Evolutionary conservation across 2,888 invertebrate genomes (phyloP), one percentile per base, ranked within the genome.

Genomic region (Campopleginae sp.): DNA sequence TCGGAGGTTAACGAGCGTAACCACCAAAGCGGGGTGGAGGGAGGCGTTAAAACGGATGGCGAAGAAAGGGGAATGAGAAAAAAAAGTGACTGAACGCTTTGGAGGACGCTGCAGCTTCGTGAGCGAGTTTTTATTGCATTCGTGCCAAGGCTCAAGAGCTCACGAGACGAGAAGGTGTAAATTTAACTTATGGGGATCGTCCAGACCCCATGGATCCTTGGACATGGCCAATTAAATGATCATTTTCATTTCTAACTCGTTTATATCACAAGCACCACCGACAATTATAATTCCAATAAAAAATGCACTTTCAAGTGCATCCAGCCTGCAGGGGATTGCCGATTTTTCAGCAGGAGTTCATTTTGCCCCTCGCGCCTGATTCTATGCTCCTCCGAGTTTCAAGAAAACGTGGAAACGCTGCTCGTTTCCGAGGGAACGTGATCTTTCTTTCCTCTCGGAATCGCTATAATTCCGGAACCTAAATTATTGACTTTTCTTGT

Each of bases 81-180:
- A 65, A 61, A 38, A 19, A 54, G 14, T 31, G 38, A 54, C 44
- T 38, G 58, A 81, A 81, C 54, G 23, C 66, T 66, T 76, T 79
- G 58, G 75, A 70, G 76, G 48, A 42, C 19, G 31, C 38, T 33
- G 71, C 23, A 76, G 48, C 79, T 71, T 71, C 65, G 65, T n/a
- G 19, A n/a, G n/a, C n/a, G 54, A 77, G 31, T 76, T 85, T 82
- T 82, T 85, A 82, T 82, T 74, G 74, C 80, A 76, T 82, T 82
- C 85, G 80, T 77, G 80, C 72, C 82, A 72, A 46, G 82, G 76
- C 61, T 72, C 68, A 77, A 80, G 70, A 77, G 85, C 31, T 77
- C 65, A 8, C 33, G 58, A 75, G 66, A 65, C 46, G 38, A 42
- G 46, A n/a, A n/a, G 71, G 48, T 44, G 17, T 31, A 42, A 31